Evolutionary conservation across 2,113 vertebrate species (phyloP).

Genomic region (Thermophis baileyi): DNA sequence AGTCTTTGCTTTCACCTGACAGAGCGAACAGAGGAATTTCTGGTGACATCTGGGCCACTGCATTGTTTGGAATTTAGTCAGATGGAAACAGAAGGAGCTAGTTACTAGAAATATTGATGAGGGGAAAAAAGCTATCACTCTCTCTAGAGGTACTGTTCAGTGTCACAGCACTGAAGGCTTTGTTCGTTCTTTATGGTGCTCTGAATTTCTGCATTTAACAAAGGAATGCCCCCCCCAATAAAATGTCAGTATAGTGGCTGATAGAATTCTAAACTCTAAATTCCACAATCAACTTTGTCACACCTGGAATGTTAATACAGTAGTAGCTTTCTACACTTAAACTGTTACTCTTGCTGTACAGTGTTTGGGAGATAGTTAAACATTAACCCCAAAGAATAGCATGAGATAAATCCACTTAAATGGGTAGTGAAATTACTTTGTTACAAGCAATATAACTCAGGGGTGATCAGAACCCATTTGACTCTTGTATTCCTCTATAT

Average conservation of each 20-base stretch:
- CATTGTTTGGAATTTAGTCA: not conserved
- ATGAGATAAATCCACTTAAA: not conserved
- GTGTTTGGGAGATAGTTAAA: not conserved
- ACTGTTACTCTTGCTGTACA: not conserved
- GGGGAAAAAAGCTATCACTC: not conserved
- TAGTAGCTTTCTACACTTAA: not conserved
- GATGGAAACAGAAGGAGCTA: not conserved
- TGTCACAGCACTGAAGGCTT: not conserved
- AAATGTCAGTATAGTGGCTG: not conserved
- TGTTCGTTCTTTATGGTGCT: not conserved
- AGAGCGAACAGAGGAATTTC: not conserved
- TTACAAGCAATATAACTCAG: not conserved
- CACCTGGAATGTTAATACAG: not conserved
- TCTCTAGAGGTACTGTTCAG: not conserved
- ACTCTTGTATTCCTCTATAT: not conserved
- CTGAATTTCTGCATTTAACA: not conserved
- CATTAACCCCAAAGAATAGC: not conserved
- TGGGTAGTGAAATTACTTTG: not conserved
- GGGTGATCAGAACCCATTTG: not conserved
- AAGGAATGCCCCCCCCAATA: not conserved
- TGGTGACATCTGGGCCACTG: not conserved
- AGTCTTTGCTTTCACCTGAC: not conserved
- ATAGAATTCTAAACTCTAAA: not conserved
- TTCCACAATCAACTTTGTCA: not conserved
- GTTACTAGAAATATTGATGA: not conserved